Conservation (phyloP, 2,113 vertebrate genomes). For the Scartelaos histophorus region DNA sequence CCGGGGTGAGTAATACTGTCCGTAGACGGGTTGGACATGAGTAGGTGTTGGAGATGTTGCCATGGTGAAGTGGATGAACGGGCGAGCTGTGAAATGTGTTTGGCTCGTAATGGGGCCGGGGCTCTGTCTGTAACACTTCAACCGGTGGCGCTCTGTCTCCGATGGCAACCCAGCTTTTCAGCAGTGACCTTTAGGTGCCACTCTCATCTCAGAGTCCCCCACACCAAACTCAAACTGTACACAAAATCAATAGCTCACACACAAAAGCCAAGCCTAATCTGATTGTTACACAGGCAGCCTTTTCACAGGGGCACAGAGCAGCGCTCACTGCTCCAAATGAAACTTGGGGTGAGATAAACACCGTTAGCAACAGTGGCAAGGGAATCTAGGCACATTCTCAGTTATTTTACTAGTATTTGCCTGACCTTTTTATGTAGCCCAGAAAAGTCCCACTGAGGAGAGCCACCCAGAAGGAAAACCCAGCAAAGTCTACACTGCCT, state of each 20-base stretch:
- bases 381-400: background rate
- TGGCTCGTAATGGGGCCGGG: conserved; percentile 31
- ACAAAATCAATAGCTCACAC: conserved; percentile 55
- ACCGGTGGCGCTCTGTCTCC: conserved; percentile 22
- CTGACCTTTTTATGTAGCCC: background rate
- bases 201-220: conserved; percentile 42
- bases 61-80: conserved; percentile 26
- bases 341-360: background rate
- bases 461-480: background rate
- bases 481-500: background rate
- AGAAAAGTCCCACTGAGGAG: background rate
- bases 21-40: conserved; percentile 19
- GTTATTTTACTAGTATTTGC: background rate
- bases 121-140: conserved; percentile 16
- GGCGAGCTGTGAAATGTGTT: conserved; percentile 38
- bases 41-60: conserved; percentile 1
- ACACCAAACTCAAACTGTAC: conserved; percentile 27
- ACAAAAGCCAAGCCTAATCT: conserved; percentile 37
- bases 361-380: background rate
- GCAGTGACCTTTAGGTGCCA: conserved; percentile 41
- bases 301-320: conserved; percentile 20
- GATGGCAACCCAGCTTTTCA: conserved; percentile 38
- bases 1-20: conserved; percentile 19
- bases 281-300: conserved; percentile 25
- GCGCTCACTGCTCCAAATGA: background rate